Conservation (phyloP, 2,113 vertebrate genomes). For the Burhinus oedicnemus region DNA sequence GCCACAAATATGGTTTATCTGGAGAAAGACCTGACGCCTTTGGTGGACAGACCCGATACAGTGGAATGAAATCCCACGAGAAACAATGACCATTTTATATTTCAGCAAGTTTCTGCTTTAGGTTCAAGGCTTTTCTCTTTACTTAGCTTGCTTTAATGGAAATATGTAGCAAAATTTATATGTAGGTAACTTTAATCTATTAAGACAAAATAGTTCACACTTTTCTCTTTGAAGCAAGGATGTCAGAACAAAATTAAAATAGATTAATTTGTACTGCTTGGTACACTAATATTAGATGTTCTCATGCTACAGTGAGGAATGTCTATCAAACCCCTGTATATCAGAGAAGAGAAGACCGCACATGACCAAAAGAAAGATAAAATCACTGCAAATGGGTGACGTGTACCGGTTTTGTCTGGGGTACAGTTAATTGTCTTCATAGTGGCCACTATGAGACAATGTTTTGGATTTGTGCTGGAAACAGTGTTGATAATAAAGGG, state of each 20-base stretch:
- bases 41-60: fast-evolving
- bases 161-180: neutral
- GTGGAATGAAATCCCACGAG: neutral
- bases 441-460: neutral
- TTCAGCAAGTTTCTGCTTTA: neutral
- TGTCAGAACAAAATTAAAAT: neutral
- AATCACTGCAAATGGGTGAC: neutral
- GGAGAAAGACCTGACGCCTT: neutral
- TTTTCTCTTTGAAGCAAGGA: neutral
- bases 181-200: neutral
- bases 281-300: neutral
- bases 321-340: neutral
- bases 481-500: neutral
- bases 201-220: neutral
- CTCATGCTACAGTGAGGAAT: neutral
- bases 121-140: neutral
- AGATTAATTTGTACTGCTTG: neutral
- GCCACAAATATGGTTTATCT: neutral
- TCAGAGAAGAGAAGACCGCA: neutral
- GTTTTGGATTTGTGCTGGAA: neutral
- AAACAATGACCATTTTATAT: neutral
- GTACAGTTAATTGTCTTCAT: neutral
- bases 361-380: neutral
- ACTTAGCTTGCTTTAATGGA: neutral
- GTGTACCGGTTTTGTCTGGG: neutral